Base-by-base conservation (phyloP, 1,140 invertebrate species). In the Charaxes varanes region DNA sequence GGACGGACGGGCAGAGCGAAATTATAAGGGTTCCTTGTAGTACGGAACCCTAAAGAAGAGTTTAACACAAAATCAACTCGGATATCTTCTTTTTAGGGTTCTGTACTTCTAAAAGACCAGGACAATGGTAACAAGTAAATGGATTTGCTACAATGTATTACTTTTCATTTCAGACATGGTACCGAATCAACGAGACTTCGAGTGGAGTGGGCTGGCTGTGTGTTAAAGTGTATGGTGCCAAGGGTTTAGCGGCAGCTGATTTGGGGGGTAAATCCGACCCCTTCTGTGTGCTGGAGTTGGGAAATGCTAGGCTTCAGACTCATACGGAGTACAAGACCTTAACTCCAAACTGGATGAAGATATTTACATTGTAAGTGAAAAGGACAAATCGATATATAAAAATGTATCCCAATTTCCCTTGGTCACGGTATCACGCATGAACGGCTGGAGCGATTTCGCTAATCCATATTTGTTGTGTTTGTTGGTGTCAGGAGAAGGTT, bases 241-340 rank as follows among this genome's bases (percentile, higher is more conserved):
- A 94, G 43, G 95, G 95, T 5, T 77, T 98, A 2, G 94, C 93
- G 0, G 93, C 95, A 0, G 95, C 95, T 0, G 96, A 98, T 73
- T 84, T 98, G 13, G 95, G 95, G 3, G 96, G 96, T 0, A 96
- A 96, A 65, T 95, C 93, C 52, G 98, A 99, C 86, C 98, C 98
- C 0, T 99, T 99, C 78, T 98, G 96, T 84, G 97, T 99, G 0
- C 64, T 99, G 1, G 97, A 99, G 79, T 80, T 99, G 30, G 94
- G 95, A 2, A 99, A 99, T 82, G 89, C 95, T 0, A 88, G 97
- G 30, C 85, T 99, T 21, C 97, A 99, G 82, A 99, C 98, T 0
- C 97, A 99, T 76, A 99, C 98, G 0, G 97, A 99, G 76, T 99
- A 99, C 76, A 99, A 99, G 78, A 99, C 97, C 0, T 84, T 99